Evolutionary conservation across 2,888 invertebrate genomes (phyloP).

Genomic region (Odontocolon sp.): DNA sequence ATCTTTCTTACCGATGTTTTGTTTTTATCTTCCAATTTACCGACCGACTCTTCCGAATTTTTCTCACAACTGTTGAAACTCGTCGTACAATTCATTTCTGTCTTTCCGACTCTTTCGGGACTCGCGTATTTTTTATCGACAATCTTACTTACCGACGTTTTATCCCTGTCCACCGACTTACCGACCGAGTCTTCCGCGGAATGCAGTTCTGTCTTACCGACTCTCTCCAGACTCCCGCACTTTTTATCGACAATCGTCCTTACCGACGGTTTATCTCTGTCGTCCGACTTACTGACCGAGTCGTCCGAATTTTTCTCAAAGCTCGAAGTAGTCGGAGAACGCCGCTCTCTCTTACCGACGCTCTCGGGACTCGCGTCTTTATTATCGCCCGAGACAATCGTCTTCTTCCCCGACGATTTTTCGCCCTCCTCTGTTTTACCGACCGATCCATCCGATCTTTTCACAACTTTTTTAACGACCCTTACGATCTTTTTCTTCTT

Average conservation of each 20-base stretch:
- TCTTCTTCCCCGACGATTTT: slow-evolving; percentile 63
- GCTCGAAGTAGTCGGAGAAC: too few species aligned
- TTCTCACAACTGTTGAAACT: slow-evolving; percentile 74
- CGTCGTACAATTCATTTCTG: slow-evolving; percentile 74
- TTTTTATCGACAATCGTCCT: too few species aligned
- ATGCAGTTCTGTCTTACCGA: too few species aligned
- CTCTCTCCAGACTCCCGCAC: too few species aligned
- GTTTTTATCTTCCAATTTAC: too few species aligned
- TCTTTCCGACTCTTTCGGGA: slow-evolving; percentile 70
- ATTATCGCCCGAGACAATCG: slow-evolving; percentile 48
- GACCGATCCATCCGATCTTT: slow-evolving; percentile 72
- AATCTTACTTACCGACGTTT: slow-evolving; percentile 64
- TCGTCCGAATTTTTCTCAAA: slow-evolving; percentile 73
- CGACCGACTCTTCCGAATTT: slow-evolving; percentile 72
- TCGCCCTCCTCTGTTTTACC: slow-evolving; percentile 70
- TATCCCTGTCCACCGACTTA: too few species aligned
- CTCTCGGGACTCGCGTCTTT: slow-evolving; percentile 58
- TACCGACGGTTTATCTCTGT: too few species aligned
- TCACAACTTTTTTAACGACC: slow-evolving; percentile 74
- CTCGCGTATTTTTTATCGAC: slow-evolving; percentile 64
- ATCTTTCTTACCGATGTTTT: too few species aligned
- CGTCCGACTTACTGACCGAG: too few species aligned
- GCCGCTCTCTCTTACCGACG: slow-evolving; percentile 16
- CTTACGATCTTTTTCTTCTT: slow-evolving; percentile 75
- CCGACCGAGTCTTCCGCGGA: too few species aligned